phyloP scores from a whole-genome alignment of 1,140 invertebrate genomes.

The Lepidurus apus region DNA sequence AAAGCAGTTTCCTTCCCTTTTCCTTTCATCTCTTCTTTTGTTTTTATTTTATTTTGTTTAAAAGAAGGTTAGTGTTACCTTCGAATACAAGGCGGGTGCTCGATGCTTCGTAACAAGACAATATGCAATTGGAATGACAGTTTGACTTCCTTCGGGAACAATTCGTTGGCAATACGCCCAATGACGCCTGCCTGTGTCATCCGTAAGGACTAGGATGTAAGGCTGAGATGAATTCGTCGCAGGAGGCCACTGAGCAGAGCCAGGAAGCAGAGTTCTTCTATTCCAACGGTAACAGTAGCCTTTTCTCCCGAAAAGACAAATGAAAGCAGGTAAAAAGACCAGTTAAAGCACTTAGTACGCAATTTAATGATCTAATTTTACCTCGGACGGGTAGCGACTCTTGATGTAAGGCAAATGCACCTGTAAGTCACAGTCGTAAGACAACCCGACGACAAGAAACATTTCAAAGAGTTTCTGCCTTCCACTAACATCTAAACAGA shows the following conservation, averaged over 20 bases:
- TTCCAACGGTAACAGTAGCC: constrained; percentile 54
- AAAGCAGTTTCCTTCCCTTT: not conserved
- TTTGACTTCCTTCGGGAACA: constrained; percentile 59
- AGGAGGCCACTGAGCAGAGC: constrained; percentile 51
- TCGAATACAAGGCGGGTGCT: constrained; percentile 64
- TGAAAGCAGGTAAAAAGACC: not conserved
- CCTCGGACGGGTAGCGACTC: constrained; percentile 58
- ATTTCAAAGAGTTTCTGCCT: constrained; percentile 55
- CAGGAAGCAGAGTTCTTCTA: constrained; percentile 62
- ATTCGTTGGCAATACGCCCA: constrained; percentile 71
- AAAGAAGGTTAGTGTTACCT: constrained; percentile 44
- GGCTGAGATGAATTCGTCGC: constrained; percentile 48
- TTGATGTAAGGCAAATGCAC: constrained; percentile 56
- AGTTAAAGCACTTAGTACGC: constrained; percentile 26
- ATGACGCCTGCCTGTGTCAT: constrained; percentile 58
- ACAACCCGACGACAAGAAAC: constrained; percentile 58
- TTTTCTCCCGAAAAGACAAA: constrained; percentile 39
- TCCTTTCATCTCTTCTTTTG: not conserved
- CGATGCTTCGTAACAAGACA: constrained; percentile 65
- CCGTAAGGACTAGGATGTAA: constrained; percentile 68
- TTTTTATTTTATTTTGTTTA: too few species aligned
- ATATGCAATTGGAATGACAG: constrained; percentile 68
- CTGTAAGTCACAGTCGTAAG: constrained; percentile 47
- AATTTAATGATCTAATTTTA: constrained; percentile 44
- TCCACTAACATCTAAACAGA: constrained; percentile 36